Conservation (phyloP, 2,797 vertebrate species). For the Melanogrammus aeglefinus region DNA sequence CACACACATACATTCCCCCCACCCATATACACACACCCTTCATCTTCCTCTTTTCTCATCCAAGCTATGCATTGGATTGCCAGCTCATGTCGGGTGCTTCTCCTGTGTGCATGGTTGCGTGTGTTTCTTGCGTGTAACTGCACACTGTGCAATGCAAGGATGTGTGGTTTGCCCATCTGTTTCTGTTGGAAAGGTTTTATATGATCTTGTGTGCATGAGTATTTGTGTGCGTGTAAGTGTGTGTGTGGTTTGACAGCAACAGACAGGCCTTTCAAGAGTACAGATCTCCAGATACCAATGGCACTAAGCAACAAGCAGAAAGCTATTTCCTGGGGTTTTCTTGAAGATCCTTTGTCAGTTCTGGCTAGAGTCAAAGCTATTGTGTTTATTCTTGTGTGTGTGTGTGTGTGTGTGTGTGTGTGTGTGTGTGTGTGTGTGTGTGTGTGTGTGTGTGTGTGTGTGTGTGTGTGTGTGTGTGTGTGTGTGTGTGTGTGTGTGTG, state of each 20-base stretch:
- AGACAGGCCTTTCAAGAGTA: slow-evolving; percentile 46
- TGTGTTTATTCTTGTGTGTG: slow-evolving; percentile 31
- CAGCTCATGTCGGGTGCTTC: not conserved
- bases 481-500: not conserved
- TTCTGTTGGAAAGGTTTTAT: not conserved
- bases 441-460: slow-evolving; percentile 20
- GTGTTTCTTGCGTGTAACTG: slow-evolving; percentile 17
- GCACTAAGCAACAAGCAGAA: slow-evolving; percentile 51
- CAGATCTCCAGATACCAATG: slow-evolving; percentile 60
- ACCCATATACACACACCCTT: slow-evolving; percentile 16
- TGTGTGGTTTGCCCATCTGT: not conserved
- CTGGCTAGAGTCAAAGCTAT: slow-evolving; percentile 39
- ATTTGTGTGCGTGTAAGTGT: slow-evolving; percentile 13
- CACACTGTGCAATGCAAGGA: not conserved
- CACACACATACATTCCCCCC: slow-evolving; percentile 7
- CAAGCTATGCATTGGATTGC: slow-evolving; percentile 32
- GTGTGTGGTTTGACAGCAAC: slow-evolving; percentile 45
- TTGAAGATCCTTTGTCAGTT: slow-evolving; percentile 61
- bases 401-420: slow-evolving; percentile 10
- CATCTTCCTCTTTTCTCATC: slow-evolving; percentile 2
- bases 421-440: slow-evolving; percentile 15
- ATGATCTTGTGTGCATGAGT: slow-evolving; percentile 15
- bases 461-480: not conserved
- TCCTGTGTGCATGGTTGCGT: slow-evolving; percentile 15
- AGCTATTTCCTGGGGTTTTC: slow-evolving; percentile 57